phyloP scores from a whole-genome alignment of 1,140 invertebrate genomes.

The Drosophila pachea region DNA sequence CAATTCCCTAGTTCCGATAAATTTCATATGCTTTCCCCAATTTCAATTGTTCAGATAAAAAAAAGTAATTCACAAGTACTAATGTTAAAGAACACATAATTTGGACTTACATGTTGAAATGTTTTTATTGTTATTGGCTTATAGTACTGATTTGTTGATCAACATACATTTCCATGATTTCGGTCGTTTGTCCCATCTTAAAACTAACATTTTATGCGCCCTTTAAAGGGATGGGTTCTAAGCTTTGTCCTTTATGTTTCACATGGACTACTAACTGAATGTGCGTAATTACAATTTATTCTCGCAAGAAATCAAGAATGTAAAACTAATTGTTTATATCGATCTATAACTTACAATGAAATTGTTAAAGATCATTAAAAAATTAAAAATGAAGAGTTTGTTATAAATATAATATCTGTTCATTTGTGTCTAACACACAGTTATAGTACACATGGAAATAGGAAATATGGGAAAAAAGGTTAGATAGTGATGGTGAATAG shows the following conservation, averaged over 20 bases:
- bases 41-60: not conserved
- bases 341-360: slow-evolving; percentile 67
- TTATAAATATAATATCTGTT: slow-evolving; percentile 70
- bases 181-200: slow-evolving; percentile 60
- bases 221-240: slow-evolving; percentile 36
- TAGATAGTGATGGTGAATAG: slow-evolving; percentile 7
- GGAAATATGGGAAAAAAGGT: slow-evolving; percentile 4
- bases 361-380: slow-evolving; percentile 54
- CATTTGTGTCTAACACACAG: slow-evolving; percentile 54
- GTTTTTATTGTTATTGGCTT: slow-evolving; percentile 50
- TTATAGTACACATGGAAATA: slow-evolving; percentile 37
- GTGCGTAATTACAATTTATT: slow-evolving; percentile 61
- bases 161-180: slow-evolving; percentile 58
- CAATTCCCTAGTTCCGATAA: no score
- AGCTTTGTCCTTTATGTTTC: slow-evolving; percentile 60
- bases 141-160: slow-evolving; percentile 44
- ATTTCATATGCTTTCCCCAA: no score
- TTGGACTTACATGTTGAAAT: slow-evolving; percentile 55
- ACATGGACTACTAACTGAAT: slow-evolving; percentile 52
- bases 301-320: slow-evolving; percentile 55
- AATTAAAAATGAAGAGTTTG: slow-evolving; percentile 42
- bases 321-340: slow-evolving; percentile 40
- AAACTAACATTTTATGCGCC: slow-evolving; percentile 59
- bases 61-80: not conserved
- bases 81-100: slow-evolving; percentile 33